Conservation (phyloP, 2,888 invertebrate species). For the Lagria hirta region DNA sequence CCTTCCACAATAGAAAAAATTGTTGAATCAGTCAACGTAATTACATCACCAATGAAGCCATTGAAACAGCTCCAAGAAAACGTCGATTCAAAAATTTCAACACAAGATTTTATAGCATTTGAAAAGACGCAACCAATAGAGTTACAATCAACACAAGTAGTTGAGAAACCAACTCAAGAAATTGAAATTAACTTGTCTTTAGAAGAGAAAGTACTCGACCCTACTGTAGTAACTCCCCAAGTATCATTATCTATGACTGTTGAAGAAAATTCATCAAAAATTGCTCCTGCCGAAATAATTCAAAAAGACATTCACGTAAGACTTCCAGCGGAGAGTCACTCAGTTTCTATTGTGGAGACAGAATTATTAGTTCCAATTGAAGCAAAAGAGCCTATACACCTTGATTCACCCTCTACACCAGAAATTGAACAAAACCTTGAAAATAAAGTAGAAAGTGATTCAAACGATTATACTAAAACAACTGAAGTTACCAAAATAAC, state of each 20-base stretch:
- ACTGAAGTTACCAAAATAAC: conserved; percentile 9
- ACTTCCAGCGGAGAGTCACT: conserved; percentile 38
- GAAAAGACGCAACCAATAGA: conserved; percentile 23
- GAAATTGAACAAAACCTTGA: too few relatives aligned
- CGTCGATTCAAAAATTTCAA: too few relatives aligned
- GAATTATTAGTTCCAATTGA: too few relatives aligned
- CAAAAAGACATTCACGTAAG: conserved; percentile 47
- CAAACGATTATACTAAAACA: too few relatives aligned
- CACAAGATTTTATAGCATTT: conserved; percentile 19
- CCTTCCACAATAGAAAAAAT: too few relatives aligned
- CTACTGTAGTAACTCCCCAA: conserved; percentile 48
- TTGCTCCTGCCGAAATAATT: conserved; percentile 37
- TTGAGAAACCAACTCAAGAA: conserved; percentile 46
- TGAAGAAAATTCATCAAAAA: conserved; percentile 41
- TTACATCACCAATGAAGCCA: too few relatives aligned
- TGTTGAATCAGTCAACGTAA: too few relatives aligned
- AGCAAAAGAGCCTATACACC: too few relatives aligned
- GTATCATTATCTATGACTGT: conserved; percentile 44
- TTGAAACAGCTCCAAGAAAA: too few relatives aligned
- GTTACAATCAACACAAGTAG: conserved; percentile 18
- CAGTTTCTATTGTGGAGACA: too few relatives aligned
- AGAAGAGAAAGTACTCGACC: conserved; percentile 53
- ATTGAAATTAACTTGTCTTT: conserved; percentile 49
- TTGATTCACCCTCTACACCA: too few relatives aligned
- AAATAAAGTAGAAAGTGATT: too few relatives aligned